Evolutionary conservation across 2,113 vertebrate genomes (phyloP), one percentile per base, ranked within the genome.

Genomic region (Eurypyga helias): DNA sequence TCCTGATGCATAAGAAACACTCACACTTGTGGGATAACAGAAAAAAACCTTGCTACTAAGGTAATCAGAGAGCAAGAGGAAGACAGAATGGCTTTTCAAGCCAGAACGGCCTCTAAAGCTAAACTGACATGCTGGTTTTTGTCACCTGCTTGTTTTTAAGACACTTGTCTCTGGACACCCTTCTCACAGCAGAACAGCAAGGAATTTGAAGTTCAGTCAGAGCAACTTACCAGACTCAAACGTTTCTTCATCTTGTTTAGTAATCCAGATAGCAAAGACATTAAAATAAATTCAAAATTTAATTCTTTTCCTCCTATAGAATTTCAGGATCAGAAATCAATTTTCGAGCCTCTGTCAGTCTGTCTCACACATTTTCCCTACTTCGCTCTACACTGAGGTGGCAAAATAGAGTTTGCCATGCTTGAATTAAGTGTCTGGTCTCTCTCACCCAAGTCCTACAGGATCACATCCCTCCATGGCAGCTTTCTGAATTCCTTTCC

Each of bases 211-310:
- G 61, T 83, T 92, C 71, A n/a, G 45, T 65, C 66, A 76, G 61
- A 94, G 33, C 13, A 83, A 98, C 98, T 98, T 99, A 99, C 99
- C 99, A 96, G 99, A 99, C 97, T 99, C 99, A 99, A 99, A 99
- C 5, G 98, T 98, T 97, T 99, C 99, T 98, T 99, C 99, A 92
- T 99, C 99, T 99, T 96, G 71, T 57, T 58, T 45, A 89, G 58
- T 91, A 61, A 96, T 91, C 92, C 96, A 85, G 96, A 82, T 6
- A 92, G 93, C 90, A 98, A 83, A 94, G 76, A 80, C 52, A 91
- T 82, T 83, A 95, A 91, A 96, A 87, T 69, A 93, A 91, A 80
- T 92, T 86, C 3, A 89, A 69, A 93, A 38, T 91, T 49, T 79
- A 94, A 62, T 93, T 89, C 0, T 87, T 90, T 83, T 89, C 33